Base-by-base conservation (phyloP, 2,797 vertebrate genomes). In the Malurus splendens region DNA sequence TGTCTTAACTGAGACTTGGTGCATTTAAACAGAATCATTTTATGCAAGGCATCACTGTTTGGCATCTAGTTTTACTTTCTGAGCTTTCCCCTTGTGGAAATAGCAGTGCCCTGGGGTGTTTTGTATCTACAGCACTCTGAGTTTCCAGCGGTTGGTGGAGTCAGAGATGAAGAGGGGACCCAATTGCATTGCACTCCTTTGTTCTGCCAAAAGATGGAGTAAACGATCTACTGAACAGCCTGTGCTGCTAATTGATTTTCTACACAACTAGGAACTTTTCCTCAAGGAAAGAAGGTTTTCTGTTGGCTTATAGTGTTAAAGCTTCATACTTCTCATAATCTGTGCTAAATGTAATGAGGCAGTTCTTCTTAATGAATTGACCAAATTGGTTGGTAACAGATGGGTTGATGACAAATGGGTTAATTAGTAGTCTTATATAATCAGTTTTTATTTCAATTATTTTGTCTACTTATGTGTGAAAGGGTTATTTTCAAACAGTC, bases 401-500 rank as follows among this genome's bases (percentile, higher is more conserved):
- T 82, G 84, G 72, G 36, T 84, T 92, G 92, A 62, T 94, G 94
- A 94, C 52, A 95, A 95, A 93, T 90, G 86, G 84, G 86, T 93
- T 93, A 88, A 93, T 90, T 86, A 84, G 56, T 50, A 82, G 61
- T 65, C 55, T 71, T 71, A 33, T 70, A 45, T 64, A 77, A 82
- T 57, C 45, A 70, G 70, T 32, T 92, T 84, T 86, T 56, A 67
- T 92, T 96, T 91, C 73, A 86, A 78, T 91, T 93, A 93, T 89
- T 93, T 93, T 75, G 68, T 62, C 75, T 62, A 28, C 28, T 87
- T 92, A 38, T 18, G 33, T 89, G 68, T 80, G 87, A 82, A 90
- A 90, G 54, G 38, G 33, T 52, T 86, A 42, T 67, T 87, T 94
- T 74, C 70, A 89, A 86, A 65, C 71, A 70, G 17, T 78, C 39